phyloP scores from a whole-genome alignment of 2,113 vertebrate genomes.

The Cyphomyrus discorhynchus region DNA sequence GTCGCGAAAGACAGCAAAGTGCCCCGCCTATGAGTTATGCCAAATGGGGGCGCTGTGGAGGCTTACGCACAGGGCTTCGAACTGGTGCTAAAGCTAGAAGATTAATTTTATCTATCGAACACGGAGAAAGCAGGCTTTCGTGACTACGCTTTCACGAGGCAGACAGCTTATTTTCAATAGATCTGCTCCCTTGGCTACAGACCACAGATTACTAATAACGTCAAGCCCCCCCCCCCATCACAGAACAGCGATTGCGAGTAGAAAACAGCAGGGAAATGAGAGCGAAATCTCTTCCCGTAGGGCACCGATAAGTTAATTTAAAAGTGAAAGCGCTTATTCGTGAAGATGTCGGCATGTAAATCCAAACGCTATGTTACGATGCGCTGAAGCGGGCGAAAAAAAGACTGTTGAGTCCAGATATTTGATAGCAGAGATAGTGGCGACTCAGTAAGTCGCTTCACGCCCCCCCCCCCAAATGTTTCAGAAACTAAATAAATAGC shows the following conservation, averaged over 20 bases:
- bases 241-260: not conserved
- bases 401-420: not conserved
- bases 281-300: not conserved
- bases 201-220: constrained; percentile 7
- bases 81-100: not conserved
- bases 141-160: not conserved
- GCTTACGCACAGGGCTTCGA: not conserved
- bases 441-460: not conserved
- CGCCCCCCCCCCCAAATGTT: not conserved
- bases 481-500: not conserved
- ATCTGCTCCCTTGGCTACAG: not conserved
- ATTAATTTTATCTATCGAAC: not conserved
- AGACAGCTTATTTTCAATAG: not conserved
- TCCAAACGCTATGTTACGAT: not conserved
- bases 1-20: not conserved
- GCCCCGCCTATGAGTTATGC: not conserved
- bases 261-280: not conserved
- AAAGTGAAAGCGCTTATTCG: not conserved
- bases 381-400: not conserved
- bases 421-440: not conserved
- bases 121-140: not conserved
- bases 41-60: not conserved
- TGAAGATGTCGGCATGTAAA: not conserved
- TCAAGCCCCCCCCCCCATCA: not conserved
- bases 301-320: not conserved